These are phyloP conservation scores for Connochaetes taurinus DNA, from an alignment of 2,113 vertebrate species.

Conservation along the genomic window DNA sequence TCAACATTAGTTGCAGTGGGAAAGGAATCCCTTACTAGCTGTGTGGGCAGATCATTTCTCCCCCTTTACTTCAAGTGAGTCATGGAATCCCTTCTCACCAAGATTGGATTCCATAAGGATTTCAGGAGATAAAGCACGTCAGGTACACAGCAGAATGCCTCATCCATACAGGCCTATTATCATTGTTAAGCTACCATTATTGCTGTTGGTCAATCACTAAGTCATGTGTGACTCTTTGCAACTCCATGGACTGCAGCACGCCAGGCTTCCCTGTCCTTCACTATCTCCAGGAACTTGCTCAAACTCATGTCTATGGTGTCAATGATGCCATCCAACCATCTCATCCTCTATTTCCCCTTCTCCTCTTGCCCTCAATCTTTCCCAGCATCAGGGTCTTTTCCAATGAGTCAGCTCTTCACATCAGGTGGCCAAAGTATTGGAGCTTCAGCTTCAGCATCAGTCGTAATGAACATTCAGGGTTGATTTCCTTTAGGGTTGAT, in stretches of 20 bases:
- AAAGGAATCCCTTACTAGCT: background rate
- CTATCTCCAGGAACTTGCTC: background rate
- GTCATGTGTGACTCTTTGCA: background rate
- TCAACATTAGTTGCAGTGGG: background rate
- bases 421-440: background rate
- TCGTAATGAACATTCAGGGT: background rate
- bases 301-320: background rate
- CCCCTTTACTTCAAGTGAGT: background rate
- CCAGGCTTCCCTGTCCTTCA: background rate
- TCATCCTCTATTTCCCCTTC: background rate
- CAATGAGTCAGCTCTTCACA: rapidly evolving
- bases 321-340: background rate
- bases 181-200: background rate
- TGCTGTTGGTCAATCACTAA: background rate
- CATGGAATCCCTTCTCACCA: background rate
- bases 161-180: background rate
- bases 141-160: background rate
- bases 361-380: background rate
- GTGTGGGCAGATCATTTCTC: background rate
- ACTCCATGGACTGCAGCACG: background rate
- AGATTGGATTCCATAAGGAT: background rate
- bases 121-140: background rate
- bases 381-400: background rate
- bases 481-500: background rate
- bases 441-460: background rate